A percentile compares a stretch with the other conserved stretches of the same genome.
Evolutionary conservation across 2,797 vertebrate genomes (phyloP).

Genomic region (Sphaeramia orbicularis): DNA sequence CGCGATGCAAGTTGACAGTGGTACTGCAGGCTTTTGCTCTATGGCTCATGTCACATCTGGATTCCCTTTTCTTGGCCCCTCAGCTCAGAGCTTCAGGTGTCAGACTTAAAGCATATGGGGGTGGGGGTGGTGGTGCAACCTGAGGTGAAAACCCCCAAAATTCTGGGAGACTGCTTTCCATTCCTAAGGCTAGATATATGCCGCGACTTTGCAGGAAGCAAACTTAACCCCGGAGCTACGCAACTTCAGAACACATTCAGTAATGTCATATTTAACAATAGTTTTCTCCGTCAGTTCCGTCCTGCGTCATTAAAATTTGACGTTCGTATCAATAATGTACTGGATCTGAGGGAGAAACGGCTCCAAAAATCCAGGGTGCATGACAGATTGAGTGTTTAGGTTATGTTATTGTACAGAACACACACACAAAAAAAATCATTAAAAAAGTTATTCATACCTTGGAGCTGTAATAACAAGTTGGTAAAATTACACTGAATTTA

Average conservation of each 20-base stretch:
- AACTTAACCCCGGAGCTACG: not conserved
- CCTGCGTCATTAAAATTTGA: slow-evolving; percentile 20
- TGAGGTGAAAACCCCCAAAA: slow-evolving; percentile 34
- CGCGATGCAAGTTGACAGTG: slow-evolving; percentile 71
- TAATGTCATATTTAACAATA: slow-evolving; percentile 6
- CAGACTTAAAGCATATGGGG: slow-evolving; percentile 65
- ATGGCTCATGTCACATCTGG: slow-evolving; percentile 75
- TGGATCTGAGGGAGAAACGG: slow-evolving; percentile 30
- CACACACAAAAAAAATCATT: slow-evolving; percentile 46
- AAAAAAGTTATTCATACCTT: not conserved
- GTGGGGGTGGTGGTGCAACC: slow-evolving; percentile 33
- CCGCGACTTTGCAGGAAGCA: not conserved
- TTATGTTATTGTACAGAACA: slow-evolving; percentile 41
- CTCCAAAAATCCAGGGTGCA: not conserved
- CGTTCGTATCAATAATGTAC: slow-evolving; percentile 20
- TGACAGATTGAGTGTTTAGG: slow-evolving; percentile 29
- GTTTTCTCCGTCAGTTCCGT: slow-evolving; percentile 5
- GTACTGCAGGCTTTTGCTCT: slow-evolving; percentile 47
- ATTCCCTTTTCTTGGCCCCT: slow-evolving; percentile 59
- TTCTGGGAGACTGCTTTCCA: slow-evolving; percentile 4
- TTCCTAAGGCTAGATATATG: slow-evolving; percentile 9
- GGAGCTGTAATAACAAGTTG: too few species aligned
- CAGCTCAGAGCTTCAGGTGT: slow-evolving; percentile 57
- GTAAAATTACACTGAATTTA: too few species aligned
- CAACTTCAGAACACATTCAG: not conserved